Conservation (phyloP, 1,140 invertebrate genomes). For the Papilio aristodemus region DNA sequence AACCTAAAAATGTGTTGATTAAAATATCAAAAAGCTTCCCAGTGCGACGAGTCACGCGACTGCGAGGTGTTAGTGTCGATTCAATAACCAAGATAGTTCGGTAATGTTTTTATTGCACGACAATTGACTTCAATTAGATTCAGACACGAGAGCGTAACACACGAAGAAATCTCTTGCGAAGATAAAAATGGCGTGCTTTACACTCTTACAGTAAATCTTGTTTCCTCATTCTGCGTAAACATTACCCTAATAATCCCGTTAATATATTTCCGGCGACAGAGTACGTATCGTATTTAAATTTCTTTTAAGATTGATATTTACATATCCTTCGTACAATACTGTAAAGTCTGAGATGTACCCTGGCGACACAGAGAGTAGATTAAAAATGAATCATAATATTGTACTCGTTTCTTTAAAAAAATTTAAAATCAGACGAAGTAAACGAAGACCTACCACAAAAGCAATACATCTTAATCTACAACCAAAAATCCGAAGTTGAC, state of each 20-base stretch:
- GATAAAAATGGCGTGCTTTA: constrained; percentile 33
- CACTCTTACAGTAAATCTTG: constrained; percentile 26
- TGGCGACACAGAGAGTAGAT: too few species aligned
- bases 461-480: too few species aligned
- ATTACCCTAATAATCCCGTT: constrained; percentile 16
- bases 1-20: constrained; percentile 40
- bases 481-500: too few species aligned
- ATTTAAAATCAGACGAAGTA: too few species aligned
- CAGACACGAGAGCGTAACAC: constrained; percentile 46
- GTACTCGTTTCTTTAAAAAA: too few species aligned
- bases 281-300: constrained; percentile 4
- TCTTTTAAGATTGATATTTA: neutral
- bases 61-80: constrained; percentile 41
- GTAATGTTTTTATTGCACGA: constrained; percentile 56
- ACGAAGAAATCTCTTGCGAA: constrained; percentile 31
- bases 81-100: constrained; percentile 51
- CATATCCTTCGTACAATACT: too few species aligned
- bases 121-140: constrained; percentile 53
- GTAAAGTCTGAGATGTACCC: too few species aligned
- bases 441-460: too few species aligned
- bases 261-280: neutral
- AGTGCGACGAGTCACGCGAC: constrained; percentile 59
- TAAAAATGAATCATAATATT: too few species aligned
- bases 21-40: constrained; percentile 43
- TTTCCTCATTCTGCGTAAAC: constrained; percentile 28